Percentiles rank a stretch among this genome's conserved stretches.
phyloP scores from a whole-genome alignment of 2,888 invertebrate species.

The Limnephilus marmoratus region DNA sequence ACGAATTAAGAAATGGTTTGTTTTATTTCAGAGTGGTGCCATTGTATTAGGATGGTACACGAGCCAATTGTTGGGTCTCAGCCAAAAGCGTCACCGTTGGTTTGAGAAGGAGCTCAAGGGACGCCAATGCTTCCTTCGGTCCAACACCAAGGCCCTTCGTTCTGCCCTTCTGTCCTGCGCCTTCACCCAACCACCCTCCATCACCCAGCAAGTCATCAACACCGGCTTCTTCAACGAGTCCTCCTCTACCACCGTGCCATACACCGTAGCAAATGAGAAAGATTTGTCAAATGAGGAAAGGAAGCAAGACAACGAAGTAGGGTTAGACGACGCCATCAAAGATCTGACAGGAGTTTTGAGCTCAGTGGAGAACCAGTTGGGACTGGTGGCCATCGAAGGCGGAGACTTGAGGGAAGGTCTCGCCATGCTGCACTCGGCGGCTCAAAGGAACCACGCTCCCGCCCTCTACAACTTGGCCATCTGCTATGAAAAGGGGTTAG shows the following conservation, averaged over 20 bases:
- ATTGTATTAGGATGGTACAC: constrained; percentile 81
- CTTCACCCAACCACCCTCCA: constrained; percentile 52
- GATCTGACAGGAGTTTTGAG: constrained; percentile 77
- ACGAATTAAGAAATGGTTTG: constrained; percentile 54
- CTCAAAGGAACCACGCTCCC: constrained; percentile 78
- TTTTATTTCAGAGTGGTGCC: constrained; percentile 77
- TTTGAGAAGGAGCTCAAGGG: constrained; percentile 44
- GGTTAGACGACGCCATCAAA: constrained; percentile 68
- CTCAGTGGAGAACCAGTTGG: constrained; percentile 79
- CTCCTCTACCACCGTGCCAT: constrained; percentile 5
- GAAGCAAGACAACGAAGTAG: constrained; percentile 54
- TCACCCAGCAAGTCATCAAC: constrained; percentile 11
- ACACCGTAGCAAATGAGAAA: constrained; percentile 12
- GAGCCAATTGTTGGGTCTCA: constrained; percentile 76
- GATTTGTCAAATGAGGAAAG: constrained; percentile 17
- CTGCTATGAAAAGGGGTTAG: constrained; percentile 83
- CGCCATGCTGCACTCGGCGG: constrained; percentile 78
- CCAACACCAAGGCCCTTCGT: constrained; percentile 65
- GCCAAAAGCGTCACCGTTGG: constrained; percentile 67
- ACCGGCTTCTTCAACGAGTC: constrained; percentile 18
- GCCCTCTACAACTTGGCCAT: constrained; percentile 83
- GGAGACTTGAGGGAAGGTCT: constrained; percentile 77
- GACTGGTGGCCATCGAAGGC: constrained; percentile 79
- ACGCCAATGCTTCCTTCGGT: constrained; percentile 59
- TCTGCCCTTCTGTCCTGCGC: constrained; percentile 67